Base-by-base conservation (phyloP, 2,888 invertebrate genomes). In the Synergus itoensis region DNA sequence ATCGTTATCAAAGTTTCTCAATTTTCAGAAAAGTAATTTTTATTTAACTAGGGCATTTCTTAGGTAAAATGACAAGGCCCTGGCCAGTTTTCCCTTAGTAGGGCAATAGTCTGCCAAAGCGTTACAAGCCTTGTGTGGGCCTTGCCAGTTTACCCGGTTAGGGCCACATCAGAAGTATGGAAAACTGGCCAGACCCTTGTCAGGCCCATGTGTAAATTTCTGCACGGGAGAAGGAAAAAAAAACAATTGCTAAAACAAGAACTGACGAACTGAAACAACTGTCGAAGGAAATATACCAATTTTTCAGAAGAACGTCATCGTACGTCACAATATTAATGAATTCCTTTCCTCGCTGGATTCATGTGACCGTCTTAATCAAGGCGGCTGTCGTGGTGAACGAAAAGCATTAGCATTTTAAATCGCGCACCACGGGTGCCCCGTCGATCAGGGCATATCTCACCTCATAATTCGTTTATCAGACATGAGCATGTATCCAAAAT, bases 391-490 rank as follows among this genome's bases (percentile, higher is more conserved):
- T 84, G 82, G 84, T 78, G 84, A 81, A 85, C 87, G 86, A 84
- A 82, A 85, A 85, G 81, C 85, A 90, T 89, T 89, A 90, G 88
- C 88, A 90, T 90, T 90, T 89, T 87, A 88, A 90, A 89, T 87
- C 83, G 87, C 86, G 84, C 89, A 85, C 90, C 82, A 82, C 88
- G 89, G 89, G 89, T 87, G 87, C 86, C 80, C 83, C 81, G 79
- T 76, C 81, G 77, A 78, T 79, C 81, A 77, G 69, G 57, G 76
- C 63, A 73, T 53, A 28, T 69, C 18, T 79, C 80, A 77, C 80
- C 80, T 84, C 82, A 83, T 85, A 87, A 89, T 89, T 89, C 89
- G 87, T 88, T 89, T 88, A 89, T 87, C 86, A 89, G 87, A 53
- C 11, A 53, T 73, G 40, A 28, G 53, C 40, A 53, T 36, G 28